These are phyloP conservation scores for Diadema setosum DNA, from an alignment of 35 echinoderm and acorn worm species.

Conservation along the genomic window DNA sequence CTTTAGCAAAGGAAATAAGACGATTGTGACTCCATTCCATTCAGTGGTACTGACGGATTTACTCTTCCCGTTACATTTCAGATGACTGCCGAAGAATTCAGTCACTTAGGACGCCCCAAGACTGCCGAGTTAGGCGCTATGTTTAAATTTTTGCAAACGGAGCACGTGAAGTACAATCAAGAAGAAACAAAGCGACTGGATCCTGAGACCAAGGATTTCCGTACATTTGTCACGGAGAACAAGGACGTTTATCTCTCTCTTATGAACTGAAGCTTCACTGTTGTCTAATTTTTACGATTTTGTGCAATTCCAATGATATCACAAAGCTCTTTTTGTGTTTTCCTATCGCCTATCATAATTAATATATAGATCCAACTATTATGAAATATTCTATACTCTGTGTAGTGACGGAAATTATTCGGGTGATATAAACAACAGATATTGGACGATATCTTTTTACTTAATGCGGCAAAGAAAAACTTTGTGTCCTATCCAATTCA, in stretches of 20 bases:
- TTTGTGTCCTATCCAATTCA: no score
- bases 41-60: background rate
- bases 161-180: background rate
- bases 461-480: no score
- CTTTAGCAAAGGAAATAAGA: background rate
- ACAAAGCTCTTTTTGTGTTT: no score
- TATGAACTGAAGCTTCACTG: background rate
- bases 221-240: background rate
- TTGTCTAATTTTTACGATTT: background rate
- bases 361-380: no score
- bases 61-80: background rate
- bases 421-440: no score
- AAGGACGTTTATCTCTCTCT: background rate
- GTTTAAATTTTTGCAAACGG: conserved; percentile 7
- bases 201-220: background rate
- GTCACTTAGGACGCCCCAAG: background rate
- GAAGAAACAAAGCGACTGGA: background rate
- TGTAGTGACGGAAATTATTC: no score
- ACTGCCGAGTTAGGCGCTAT: background rate
- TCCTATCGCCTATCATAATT: no score
- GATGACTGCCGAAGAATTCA: background rate
- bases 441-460: no score
- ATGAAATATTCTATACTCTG: no score
- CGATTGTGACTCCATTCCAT: background rate
- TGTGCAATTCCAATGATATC: no score